Percentiles rank a stretch among this genome's conserved stretches.
Conservation (phyloP, 23 tunicate species). For the Diplosoma virens region DNA sequence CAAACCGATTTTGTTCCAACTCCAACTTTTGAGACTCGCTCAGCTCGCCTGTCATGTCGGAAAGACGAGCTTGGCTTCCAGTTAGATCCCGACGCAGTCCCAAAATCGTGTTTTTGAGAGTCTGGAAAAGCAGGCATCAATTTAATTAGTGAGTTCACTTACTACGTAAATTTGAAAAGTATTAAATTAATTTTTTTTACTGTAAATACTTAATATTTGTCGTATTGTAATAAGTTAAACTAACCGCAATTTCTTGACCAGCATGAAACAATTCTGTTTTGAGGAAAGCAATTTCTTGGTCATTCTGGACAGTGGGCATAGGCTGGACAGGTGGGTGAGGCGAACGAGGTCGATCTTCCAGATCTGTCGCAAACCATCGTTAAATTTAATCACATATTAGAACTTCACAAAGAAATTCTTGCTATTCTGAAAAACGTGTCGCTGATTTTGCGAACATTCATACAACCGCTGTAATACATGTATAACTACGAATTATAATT, state of each 20-base stretch:
- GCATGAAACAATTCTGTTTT: slow-evolving; percentile 59
- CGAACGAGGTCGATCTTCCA: slow-evolving; percentile 1
- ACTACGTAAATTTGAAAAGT: not conserved
- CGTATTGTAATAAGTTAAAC: no score
- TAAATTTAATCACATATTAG: no score
- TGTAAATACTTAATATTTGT: no score
- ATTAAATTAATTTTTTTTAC: no score
- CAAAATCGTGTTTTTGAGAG: slow-evolving; percentile 45
- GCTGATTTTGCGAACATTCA: no score
- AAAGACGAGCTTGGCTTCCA: slow-evolving; percentile 73
- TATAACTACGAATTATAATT: no score
- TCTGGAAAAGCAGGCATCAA: slow-evolving; percentile 37
- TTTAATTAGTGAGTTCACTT: not conserved
- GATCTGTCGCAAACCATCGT: no score
- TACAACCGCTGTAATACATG: no score
- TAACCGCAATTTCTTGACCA: slow-evolving; percentile 48
- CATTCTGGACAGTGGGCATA: not conserved
- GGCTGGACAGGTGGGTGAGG: not conserved
- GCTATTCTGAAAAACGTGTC: no score
- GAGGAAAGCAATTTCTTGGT: slow-evolving; percentile 30
- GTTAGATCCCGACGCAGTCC: slow-evolving; percentile 60
- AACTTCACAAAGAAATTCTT: no score
- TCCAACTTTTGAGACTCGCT: slow-evolving; percentile 79
- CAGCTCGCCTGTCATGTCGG: slow-evolving; percentile 86
- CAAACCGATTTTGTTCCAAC: slow-evolving; percentile 70